Percentiles rank a stretch among this genome's conserved stretches.
Evolutionary conservation across 2,888 invertebrate genomes (phyloP).

Genomic region (Protonemura montana): DNA sequence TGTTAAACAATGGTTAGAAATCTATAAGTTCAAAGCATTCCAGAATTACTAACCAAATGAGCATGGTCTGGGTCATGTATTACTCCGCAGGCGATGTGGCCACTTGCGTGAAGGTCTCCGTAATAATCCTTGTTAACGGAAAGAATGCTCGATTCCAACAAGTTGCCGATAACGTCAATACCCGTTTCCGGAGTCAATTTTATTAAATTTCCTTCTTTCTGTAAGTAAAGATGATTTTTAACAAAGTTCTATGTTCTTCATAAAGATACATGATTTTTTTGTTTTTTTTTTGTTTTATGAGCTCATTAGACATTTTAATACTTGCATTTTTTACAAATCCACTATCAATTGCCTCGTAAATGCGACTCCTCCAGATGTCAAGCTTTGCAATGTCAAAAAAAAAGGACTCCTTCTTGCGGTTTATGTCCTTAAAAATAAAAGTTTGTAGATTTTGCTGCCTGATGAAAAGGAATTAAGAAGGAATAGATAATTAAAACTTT

Average conservation of each 20-base stretch:
- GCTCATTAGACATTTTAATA: too few relatives aligned
- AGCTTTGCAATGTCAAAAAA: slow-evolving; percentile 73
- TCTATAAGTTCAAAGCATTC: too few relatives aligned
- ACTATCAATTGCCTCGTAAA: slow-evolving; percentile 74
- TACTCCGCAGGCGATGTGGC: slow-evolving; percentile 79
- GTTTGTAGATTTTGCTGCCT: background rate
- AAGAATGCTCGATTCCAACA: slow-evolving; percentile 76
- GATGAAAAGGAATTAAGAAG: background rate
- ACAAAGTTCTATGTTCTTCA: too few relatives aligned
- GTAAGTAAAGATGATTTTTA: background rate
- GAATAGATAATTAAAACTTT: background rate
- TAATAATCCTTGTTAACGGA: slow-evolving; percentile 75
- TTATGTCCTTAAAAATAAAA: slow-evolving; percentile 64
- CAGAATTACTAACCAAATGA: slow-evolving; percentile 70
- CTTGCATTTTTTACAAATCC: slow-evolving; percentile 65
- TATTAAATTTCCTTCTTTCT: background rate
- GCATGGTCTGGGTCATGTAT: slow-evolving; percentile 83
- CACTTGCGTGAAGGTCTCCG: slow-evolving; percentile 84
- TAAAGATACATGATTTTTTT: too few relatives aligned
- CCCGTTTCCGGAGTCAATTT: slow-evolving; percentile 60
- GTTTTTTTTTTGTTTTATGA: too few relatives aligned
- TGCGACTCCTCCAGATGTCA: slow-evolving; percentile 78
- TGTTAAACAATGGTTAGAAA: too few relatives aligned
- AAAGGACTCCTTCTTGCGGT: slow-evolving; percentile 73
- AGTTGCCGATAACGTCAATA: slow-evolving; percentile 80